Percentiles rank a stretch among this genome's conserved stretches.
These are phyloP conservation scores for Laticauda laticaudata DNA, from an alignment of 2,113 vertebrate genomes.

Conservation along the genomic window DNA sequence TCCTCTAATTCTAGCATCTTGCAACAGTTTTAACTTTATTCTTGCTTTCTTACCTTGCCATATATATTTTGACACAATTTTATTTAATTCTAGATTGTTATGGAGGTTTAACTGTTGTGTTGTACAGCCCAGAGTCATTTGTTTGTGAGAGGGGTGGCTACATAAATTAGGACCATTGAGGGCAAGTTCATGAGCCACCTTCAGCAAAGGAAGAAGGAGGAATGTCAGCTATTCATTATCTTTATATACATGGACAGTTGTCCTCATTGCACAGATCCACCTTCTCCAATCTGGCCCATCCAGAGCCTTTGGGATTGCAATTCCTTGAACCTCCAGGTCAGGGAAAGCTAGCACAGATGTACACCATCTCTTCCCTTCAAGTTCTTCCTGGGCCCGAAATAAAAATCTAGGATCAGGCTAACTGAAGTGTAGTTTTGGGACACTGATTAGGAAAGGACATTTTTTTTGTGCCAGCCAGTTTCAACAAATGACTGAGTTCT, in stretches of 20 bases:
- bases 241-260: background rate
- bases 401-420: background rate
- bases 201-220: background rate
- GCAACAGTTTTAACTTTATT: too few species aligned
- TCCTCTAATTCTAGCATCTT: too few species aligned
- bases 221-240: background rate
- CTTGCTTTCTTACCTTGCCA: too few species aligned
- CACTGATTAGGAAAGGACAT: background rate
- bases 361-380: background rate
- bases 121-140: background rate
- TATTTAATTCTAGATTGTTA: background rate
- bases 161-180: background rate
- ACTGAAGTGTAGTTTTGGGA: background rate
- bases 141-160: background rate
- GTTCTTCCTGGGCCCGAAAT: background rate
- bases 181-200: background rate
- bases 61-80: too few species aligned
- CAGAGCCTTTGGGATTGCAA: background rate
- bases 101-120: background rate
- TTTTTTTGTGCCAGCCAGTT: background rate
- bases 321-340: background rate
- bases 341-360: background rate
- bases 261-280: background rate
- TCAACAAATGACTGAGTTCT: background rate
- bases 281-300: background rate